phyloP scores from a whole-genome alignment of 2,797 vertebrate species.

The Trachops cirrhosus region DNA sequence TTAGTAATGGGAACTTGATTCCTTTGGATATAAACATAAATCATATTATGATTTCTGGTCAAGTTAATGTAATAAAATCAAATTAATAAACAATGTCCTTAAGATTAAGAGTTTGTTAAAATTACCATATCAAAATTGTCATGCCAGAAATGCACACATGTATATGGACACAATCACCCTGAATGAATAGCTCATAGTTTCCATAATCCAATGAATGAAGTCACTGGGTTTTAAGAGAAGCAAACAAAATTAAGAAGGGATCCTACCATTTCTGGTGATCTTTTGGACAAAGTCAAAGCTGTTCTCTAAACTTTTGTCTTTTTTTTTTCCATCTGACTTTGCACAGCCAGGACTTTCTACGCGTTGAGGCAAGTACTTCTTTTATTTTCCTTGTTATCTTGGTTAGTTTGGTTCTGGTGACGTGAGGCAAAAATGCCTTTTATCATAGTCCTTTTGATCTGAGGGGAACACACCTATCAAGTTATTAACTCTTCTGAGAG shows the following conservation, averaged over 20 bases:
- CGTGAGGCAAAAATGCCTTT: slow-evolving; percentile 18
- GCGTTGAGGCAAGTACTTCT: slow-evolving; percentile 29
- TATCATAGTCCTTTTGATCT: slow-evolving; percentile 57
- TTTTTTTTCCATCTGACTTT: not conserved
- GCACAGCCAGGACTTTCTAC: not conserved
- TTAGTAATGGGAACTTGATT: not conserved
- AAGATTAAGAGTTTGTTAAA: not conserved
- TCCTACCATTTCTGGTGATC: not conserved
- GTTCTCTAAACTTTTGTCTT: not conserved
- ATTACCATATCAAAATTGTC: not conserved
- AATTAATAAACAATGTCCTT: not conserved
- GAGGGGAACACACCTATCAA: not conserved
- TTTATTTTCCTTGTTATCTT: slow-evolving; percentile 3
- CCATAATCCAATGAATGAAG: not conserved
- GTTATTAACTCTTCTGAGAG: slow-evolving; percentile 28
- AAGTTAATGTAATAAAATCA: not conserved
- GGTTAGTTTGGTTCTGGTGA: not conserved
- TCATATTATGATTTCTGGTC: not conserved
- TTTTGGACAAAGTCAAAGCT: slow-evolving; percentile 28
- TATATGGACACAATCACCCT: not conserved
- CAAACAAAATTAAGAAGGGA: not conserved
- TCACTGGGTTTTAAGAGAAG: not conserved
- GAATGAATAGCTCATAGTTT: not conserved
- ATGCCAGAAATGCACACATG: not conserved
- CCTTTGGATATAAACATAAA: not conserved